Evolutionary conservation across 2,113 vertebrate species (phyloP), one percentile per base, ranked within the genome.

Genomic region (Catharus fuscescens): DNA sequence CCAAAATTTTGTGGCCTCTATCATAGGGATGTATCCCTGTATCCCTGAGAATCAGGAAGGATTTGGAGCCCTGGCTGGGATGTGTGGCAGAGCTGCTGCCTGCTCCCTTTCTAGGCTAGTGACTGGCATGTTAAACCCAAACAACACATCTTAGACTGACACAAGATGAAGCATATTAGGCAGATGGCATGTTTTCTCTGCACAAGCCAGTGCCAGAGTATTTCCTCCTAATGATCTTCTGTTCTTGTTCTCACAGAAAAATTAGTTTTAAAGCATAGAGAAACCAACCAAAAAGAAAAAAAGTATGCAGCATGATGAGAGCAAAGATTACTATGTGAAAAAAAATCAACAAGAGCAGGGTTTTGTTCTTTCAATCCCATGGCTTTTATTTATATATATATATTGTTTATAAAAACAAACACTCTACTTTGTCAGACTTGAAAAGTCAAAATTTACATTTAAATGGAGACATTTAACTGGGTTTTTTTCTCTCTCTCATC

Each of bases 401-500:
- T 82, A 71, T 84, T 45, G 65, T 92, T 95, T 81, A 93, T 83
- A 93, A 82, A 96, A 95, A 94, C 89, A 94, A 94, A 96, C 69
- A 93, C 86, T 84, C 65, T 90, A 91, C 79, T 92, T 96, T 86
- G 84, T 92, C 91, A 94, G 77, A 95, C 5, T 23, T 93, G 85
- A 96, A 97, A 97, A 97, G 95, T 96, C 93, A 97, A 97, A 95
- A 97, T 97, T 95, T 96, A 94, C 93, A 97, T 96, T 96, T 97
- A 97, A 96, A 97, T 95, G 88, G 94, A 96, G 52, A 93, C 86
- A 96, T 93, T 97, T 96, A 93, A 44, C 57, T 73, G n/a, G 6
- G 0, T 14, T 78, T 76, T 80, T 65, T 56, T 2, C 10, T 28
- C 4, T 21, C 78, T 52, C 84, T 86, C 86, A 86, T 94, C 86